phyloP scores from a whole-genome alignment of 2,113 vertebrate genomes.

The Leptobrachium ailaonicum region DNA sequence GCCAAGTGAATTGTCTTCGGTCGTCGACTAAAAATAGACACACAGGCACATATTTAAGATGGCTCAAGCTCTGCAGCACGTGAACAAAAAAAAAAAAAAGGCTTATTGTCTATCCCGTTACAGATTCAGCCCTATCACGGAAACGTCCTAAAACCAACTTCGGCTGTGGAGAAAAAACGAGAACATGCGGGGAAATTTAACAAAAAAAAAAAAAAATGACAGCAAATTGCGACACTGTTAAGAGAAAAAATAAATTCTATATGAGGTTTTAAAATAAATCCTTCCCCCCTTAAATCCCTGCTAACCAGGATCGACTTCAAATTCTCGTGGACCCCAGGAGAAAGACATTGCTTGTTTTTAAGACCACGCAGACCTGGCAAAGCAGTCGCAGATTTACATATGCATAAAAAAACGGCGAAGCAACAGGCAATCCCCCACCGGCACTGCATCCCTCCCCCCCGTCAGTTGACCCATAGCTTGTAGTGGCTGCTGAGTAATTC shows the following conservation, averaged over 20 bases:
- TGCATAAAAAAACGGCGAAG: constrained; percentile 73
- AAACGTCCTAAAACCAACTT: constrained; percentile 54
- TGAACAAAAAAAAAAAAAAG: constrained; percentile 38
- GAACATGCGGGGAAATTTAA: constrained; percentile 57
- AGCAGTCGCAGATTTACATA: constrained; percentile 88
- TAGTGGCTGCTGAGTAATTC: constrained; percentile 85
- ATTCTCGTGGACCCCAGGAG: constrained; percentile 79
- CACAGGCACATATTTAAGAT: constrained; percentile 54
- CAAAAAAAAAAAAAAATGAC: constrained; percentile 38
- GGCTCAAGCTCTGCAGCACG: constrained; percentile 35
- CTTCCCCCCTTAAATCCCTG: constrained; percentile 64
- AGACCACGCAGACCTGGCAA: constrained; percentile 77
- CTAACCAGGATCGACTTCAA: constrained; percentile 79
- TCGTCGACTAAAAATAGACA: constrained; percentile 70
- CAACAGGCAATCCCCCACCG: constrained; percentile 77
- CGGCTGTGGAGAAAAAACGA: constrained; percentile 44
- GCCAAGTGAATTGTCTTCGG: constrained; percentile 66
- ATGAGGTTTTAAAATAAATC: not conserved
- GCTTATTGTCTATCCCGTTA: constrained; percentile 61
- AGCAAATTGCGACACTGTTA: constrained; percentile 26
- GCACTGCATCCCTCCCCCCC: constrained; percentile 66
- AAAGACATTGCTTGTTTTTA: constrained; percentile 78
- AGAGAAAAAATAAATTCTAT: too few relatives aligned
- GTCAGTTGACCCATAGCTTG: constrained; percentile 86
- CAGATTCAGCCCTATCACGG: constrained; percentile 56